These are phyloP conservation scores for Campoplex nolae DNA, from an alignment of 2,888 invertebrate genomes.

Conservation along the genomic window DNA sequence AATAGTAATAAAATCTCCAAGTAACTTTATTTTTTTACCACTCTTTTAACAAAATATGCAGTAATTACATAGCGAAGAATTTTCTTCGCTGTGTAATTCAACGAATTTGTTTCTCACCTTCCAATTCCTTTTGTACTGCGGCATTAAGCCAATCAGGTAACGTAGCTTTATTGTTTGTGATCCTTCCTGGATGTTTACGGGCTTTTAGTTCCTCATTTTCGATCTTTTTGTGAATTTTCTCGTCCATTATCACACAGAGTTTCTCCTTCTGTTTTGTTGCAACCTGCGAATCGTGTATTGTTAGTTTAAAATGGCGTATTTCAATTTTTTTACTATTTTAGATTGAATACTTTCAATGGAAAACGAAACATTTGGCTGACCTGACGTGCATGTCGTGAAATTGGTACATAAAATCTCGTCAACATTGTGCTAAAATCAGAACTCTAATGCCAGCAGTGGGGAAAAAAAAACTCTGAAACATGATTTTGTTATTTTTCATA, in stretches of 20 bases:
- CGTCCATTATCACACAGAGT: conserved; percentile 85
- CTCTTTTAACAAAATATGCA: background rate
- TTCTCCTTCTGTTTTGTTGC: conserved; percentile 83
- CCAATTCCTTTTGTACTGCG: conserved; percentile 86
- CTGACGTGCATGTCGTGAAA: conserved; percentile 49
- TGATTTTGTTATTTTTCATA: too few species aligned
- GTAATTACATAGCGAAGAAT: background rate
- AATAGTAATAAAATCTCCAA: too few species aligned
- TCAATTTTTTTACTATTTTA: background rate
- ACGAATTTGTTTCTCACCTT: conserved; percentile 82
- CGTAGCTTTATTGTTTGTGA: conserved; percentile 85
- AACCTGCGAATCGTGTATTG: conserved; percentile 71
- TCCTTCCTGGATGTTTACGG: conserved; percentile 90
- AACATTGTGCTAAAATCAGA: conserved; percentile 52
- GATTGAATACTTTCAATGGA: background rate
- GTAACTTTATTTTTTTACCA: too few species aligned
- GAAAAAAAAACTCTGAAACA: too few species aligned
- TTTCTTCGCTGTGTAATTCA: background rate
- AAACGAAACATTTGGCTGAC: conserved; percentile 15
- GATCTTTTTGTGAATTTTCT: conserved; percentile 85
- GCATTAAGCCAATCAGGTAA: conserved; percentile 88
- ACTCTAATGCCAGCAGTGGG: too few species aligned
- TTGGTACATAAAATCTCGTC: conserved; percentile 53
- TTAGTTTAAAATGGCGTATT: background rate
- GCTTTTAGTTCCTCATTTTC: conserved; percentile 87